Percentiles rank a stretch among this genome's conserved stretches.
Conservation (phyloP, 2,113 vertebrate genomes). For the Cyprinodon brontotheroides region DNA sequence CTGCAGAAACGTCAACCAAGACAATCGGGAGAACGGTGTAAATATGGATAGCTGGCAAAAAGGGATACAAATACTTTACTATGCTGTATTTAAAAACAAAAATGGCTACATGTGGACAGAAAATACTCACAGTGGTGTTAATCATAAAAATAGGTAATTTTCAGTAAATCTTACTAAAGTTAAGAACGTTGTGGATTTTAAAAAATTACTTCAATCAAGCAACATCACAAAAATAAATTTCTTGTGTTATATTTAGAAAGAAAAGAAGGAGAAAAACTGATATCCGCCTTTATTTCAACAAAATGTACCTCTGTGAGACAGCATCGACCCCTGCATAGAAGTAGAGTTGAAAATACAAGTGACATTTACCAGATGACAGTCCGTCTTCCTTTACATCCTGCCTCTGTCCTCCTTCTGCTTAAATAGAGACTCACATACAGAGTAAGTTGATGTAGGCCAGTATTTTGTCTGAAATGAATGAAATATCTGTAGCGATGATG, state of each 20-base stretch:
- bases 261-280: background rate
- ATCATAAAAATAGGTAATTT: constrained; percentile 4
- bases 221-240: background rate
- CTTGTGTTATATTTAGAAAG: background rate
- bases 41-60: too few relatives aligned
- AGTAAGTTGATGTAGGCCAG: background rate
- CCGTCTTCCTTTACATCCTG: background rate
- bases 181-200: background rate
- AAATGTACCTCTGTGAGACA: background rate
- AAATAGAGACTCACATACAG: background rate
- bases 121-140: background rate
- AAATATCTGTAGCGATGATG: background rate
- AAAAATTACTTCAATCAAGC: background rate
- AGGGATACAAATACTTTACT: too few relatives aligned
- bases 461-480: constrained; percentile 23
- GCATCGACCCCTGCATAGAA: background rate
- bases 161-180: background rate
- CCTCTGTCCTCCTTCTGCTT: background rate
- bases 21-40: too few relatives aligned
- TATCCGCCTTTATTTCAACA: background rate
- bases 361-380: background rate
- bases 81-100: too few relatives aligned
- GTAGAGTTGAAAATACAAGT: background rate
- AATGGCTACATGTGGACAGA: background rate
- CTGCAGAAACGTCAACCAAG: too few relatives aligned